Evolutionary conservation across 1,140 invertebrate species (phyloP).

Genomic region (Holcopasites calliopsidis): DNA sequence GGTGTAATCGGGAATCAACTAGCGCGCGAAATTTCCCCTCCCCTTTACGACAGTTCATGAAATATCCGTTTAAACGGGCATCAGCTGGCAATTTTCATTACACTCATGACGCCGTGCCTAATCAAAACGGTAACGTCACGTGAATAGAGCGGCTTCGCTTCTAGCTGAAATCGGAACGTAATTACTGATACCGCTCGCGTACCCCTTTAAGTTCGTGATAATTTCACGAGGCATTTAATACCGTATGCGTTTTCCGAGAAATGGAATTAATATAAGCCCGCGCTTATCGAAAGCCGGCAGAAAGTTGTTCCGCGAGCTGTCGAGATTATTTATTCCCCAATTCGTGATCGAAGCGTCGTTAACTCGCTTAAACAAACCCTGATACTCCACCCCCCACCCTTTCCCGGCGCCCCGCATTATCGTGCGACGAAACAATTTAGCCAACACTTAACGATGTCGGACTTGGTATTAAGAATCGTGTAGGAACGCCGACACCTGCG

Average conservation of each 20-base stretch:
- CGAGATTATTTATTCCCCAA: too few relatives aligned
- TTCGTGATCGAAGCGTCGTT: too few relatives aligned
- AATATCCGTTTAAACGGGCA: background rate
- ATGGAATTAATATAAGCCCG: too few relatives aligned
- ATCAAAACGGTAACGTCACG: background rate
- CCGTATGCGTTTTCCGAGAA: too few relatives aligned
- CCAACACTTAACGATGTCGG: background rate
- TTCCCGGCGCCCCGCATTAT: too few relatives aligned
- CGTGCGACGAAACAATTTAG: background rate
- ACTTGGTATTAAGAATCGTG: background rate
- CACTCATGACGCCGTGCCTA: background rate
- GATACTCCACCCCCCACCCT: too few relatives aligned
- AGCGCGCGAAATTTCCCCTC: background rate
- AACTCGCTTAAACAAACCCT: too few relatives aligned
- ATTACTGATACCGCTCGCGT: background rate
- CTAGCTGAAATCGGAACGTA: background rate
- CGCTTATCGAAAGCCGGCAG: too few relatives aligned
- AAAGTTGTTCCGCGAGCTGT: too few relatives aligned
- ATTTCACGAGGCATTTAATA: too few relatives aligned
- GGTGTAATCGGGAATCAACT: slow-evolving; percentile 9
- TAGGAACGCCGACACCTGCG: background rate
- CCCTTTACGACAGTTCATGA: background rate
- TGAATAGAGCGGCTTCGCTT: background rate
- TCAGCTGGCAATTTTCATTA: background rate
- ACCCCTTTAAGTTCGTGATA: too few relatives aligned